Percentiles rank a stretch among this genome's conserved stretches.
These are phyloP conservation scores for Corapipo altera DNA, from an alignment of 2,113 vertebrate species.

Conservation along the genomic window DNA sequence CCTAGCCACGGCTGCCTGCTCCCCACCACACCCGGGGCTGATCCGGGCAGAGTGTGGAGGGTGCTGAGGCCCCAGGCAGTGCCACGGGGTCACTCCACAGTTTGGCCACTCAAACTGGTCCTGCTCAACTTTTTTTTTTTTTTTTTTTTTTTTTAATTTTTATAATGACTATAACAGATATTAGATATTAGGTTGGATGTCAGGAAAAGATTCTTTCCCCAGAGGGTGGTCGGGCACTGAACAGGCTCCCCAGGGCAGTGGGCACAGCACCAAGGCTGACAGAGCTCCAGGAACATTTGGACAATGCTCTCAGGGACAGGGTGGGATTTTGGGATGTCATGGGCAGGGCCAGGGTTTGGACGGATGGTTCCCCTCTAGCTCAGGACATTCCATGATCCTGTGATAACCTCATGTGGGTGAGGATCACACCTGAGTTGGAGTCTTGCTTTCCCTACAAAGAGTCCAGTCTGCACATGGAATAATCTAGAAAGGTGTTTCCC, in stretches of 20 bases:
- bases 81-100: neutral
- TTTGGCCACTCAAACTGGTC: fast-evolving
- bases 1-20: fast-evolving
- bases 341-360: neutral
- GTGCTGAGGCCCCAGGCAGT: neutral
- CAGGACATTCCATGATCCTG: neutral
- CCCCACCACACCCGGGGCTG: fast-evolving
- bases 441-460: neutral
- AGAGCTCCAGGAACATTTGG: neutral
- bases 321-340: neutral
- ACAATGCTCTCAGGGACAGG: fast-evolving
- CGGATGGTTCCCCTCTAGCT: neutral
- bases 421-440: neutral
- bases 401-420: neutral
- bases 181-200: fast-evolving
- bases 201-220: neutral
- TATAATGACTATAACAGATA: fast-evolving
- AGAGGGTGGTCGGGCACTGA: neutral
- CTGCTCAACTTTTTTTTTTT: fast-evolving
- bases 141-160: neutral
- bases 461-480: neutral
- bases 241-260: neutral
- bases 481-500: neutral
- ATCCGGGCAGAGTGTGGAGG: neutral
- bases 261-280: neutral